Evolutionary conservation across 2,888 invertebrate species (phyloP), one percentile per base, ranked within the genome.

Genomic region (Hyles lineata): DNA sequence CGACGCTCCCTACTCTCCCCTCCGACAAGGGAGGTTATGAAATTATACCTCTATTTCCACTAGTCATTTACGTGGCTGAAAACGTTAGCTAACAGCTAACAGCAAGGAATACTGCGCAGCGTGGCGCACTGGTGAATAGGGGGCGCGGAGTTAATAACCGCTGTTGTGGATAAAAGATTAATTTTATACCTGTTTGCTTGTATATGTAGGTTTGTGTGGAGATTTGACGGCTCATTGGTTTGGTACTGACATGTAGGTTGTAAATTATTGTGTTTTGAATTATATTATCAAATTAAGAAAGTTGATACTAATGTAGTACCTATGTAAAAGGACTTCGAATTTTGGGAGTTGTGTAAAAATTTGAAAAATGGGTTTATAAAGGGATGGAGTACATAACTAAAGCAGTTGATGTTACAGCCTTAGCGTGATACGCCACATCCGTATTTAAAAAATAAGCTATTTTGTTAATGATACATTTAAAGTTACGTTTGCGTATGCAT

Each of bases 21-120:
- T 62, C 62, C 35, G 43, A 23, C 35, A 79, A 80, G 86, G 80
- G 80, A 77, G 81, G 78, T 85, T 86, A 86, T 88, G 83, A 87
- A 89, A 89, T 89, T 87, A 87, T 85, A 83, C 82, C 79, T 81
- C 82, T 83, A 86, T 85, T 85, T 82, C 84, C 83, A 84, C 84
- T 81, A 86, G 84, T 86, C 83, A 85, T 86, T 87, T 81, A 83
- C 77, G 75, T 74, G 82, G 79, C 83, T 81, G 83, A 80, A 79
- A 74, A 77, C 79, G 79, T 75, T 83, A n/a, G n/a, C n/a, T n/a
- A n/a, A n/a, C n/a, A n/a, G n/a, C 78, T 78, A 75, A 80, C 80
- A 77, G 76, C 72, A 73, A 62, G 29, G 8, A 70, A 70, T 70
- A 61, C 32, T 43, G 11, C 63, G 43, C n/a, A 21, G 11, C 11